Conservation (phyloP, 2,113 vertebrate genomes). For the Gambusia affinis region DNA sequence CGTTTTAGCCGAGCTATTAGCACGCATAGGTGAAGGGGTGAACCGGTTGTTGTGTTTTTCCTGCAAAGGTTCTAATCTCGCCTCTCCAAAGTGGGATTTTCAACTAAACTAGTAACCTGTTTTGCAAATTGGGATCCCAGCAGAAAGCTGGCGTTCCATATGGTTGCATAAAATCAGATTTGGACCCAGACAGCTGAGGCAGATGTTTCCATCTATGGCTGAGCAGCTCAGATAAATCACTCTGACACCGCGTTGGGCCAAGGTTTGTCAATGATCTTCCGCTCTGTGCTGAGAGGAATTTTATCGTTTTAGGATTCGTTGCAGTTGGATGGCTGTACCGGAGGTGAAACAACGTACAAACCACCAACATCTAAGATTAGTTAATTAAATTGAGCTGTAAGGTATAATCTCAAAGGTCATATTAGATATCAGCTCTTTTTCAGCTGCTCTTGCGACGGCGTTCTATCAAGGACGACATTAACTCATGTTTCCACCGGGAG, state of each 20-base stretch:
- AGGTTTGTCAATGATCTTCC: neutral
- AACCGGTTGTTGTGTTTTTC: conserved; percentile 3
- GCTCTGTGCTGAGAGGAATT: neutral
- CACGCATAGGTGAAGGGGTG: neutral
- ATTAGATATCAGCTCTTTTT: neutral
- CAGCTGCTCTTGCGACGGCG: neutral
- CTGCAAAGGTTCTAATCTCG: neutral
- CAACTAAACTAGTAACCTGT: neutral
- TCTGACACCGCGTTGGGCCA: neutral
- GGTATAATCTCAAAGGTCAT: neutral
- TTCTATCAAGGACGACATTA: neutral
- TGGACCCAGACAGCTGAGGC: conserved; percentile 39
- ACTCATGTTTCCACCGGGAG: neutral
- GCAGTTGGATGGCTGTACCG: neutral
- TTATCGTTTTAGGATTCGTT: neutral
- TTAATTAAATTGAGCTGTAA: neutral
- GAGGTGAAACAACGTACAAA: neutral
- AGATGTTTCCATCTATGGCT: conserved; percentile 53
- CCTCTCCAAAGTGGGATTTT: neutral
- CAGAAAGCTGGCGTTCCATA: conserved; percentile 32
- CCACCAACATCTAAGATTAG: neutral
- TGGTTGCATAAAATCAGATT: conserved; percentile 20
- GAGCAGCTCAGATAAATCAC: conserved; percentile 44
- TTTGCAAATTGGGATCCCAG: conserved; percentile 2
- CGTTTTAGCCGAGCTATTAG: conserved; percentile 8